A percentile compares a stretch with the other conserved stretches of the same genome.
Conservation (phyloP, 2,888 invertebrate species). For the Fabriciana adippe region DNA sequence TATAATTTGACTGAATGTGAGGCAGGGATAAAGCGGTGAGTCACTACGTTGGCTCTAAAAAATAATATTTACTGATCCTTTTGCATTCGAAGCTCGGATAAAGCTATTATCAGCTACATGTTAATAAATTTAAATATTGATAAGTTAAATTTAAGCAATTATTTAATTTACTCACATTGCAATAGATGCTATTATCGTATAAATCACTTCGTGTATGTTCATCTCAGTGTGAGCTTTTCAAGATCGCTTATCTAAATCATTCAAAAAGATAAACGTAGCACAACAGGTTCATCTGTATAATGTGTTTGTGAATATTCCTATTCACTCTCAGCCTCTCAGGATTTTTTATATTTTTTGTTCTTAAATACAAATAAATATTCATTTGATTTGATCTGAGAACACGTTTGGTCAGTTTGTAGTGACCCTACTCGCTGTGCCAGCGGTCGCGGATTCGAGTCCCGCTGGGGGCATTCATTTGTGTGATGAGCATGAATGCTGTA, state of each 20-base stretch:
- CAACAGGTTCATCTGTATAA: constrained; percentile 43
- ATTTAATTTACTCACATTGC: background rate
- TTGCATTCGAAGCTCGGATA: constrained; percentile 10
- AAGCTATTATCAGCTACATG: constrained; percentile 9
- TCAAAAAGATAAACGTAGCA: constrained; percentile 53
- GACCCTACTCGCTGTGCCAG: no score
- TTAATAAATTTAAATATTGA: background rate
- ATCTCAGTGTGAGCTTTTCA: constrained; percentile 44
- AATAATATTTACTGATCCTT: background rate
- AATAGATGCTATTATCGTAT: background rate
- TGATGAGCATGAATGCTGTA: no score
- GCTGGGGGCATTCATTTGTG: no score
- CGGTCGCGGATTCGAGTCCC: no score
- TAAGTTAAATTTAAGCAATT: background rate
- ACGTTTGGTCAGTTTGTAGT: no score
- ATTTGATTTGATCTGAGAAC: no score
- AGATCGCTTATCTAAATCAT: constrained; percentile 51
- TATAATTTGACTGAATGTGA: no score
- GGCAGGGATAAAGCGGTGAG: no score
- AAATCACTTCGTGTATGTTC: constrained; percentile 1
- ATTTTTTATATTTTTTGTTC: constrained; percentile 5
- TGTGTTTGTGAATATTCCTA: background rate
- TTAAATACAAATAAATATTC: background rate
- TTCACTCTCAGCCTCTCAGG: background rate
- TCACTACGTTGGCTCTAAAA: no score